Conservation (phyloP, 1,140 invertebrate genomes). For the Palaemon carinicauda region DNA sequence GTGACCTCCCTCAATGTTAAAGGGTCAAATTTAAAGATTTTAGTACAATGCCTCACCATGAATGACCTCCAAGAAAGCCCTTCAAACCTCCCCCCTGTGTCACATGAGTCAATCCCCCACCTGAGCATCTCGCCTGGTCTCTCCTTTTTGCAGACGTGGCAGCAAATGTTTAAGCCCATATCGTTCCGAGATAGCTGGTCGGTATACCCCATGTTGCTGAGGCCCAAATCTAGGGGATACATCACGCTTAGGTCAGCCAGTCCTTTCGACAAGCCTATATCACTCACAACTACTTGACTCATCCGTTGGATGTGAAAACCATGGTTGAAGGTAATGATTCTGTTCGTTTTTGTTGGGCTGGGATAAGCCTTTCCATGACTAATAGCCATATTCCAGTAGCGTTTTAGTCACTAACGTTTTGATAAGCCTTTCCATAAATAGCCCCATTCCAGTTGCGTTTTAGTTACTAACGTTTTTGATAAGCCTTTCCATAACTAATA, state of each 20-base stretch:
- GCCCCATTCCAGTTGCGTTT: no score
- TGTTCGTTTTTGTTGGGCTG: not conserved
- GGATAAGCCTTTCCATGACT: not conserved
- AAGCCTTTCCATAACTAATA: no score
- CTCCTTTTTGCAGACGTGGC: conserved; percentile 58
- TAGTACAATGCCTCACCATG: no score
- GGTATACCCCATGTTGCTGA: conserved; percentile 82
- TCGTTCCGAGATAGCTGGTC: conserved; percentile 84
- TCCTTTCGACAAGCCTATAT: conserved; percentile 89
- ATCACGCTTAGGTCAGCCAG: conserved; percentile 82
- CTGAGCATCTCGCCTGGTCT: not conserved
- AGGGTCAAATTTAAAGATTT: no score
- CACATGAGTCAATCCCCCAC: not conserved
- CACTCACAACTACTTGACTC: conserved; percentile 88
- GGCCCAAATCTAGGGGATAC: conserved; percentile 77
- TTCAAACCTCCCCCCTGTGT: no score
- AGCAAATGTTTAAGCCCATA: conserved; percentile 68
- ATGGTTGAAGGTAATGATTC: conserved; percentile 76
- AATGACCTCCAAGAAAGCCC: no score
- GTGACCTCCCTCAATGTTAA: no score
- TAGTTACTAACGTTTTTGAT: no score
- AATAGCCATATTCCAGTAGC: no score
- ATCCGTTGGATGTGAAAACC: conserved; percentile 80
- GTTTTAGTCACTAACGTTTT: not conserved
- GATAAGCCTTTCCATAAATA: no score